Evolutionary conservation across 2,797 vertebrate genomes (phyloP), one percentile per base, ranked within the genome.

Genomic region (Avahi laniger): DNA sequence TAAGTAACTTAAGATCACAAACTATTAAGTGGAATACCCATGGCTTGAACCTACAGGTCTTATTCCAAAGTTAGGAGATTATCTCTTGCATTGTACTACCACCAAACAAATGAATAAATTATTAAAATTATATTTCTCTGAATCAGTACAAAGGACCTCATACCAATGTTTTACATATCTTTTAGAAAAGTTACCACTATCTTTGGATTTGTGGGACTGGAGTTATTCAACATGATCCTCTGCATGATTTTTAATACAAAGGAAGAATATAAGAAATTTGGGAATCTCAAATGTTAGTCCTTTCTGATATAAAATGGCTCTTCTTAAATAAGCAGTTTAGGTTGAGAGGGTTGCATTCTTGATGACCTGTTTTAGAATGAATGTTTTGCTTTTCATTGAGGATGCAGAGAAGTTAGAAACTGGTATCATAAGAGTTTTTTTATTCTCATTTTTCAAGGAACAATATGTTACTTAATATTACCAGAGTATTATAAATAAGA

Each of bases 401-500:
- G 54, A 57, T 33, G 52, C 5, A 41, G 20, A 67, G 13, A 67
- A 14, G 7, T 57, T 79, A 20, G 20, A 86, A 86, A 41, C 43
- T 75, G n/a, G 41, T 59, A 33, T 30, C 33, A 1, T 26, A 86
- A 28, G 57, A 63, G 10, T 30, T 87, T 89, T 92, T 70, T 59
- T 63, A 76, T 35, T 78, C 15, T 96, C 24, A 86, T 82, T 87
- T 96, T 72, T 33, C 28, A 91, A 89, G 41, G 43, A 91, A 79
- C 6, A 97, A 41, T 50, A 5, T 65, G 54, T 80, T 80, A 67
- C 52, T 89, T 87, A 87, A 84, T 89, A 84, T 67, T 93, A 67
- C 30, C 30, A 92, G 17, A 78, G 35, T 86, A 86, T 89, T 96
- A 35, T 76, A 86, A 93, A 91, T 48, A 89, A 85, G 76, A 81